Evolutionary conservation across 1,140 invertebrate species (phyloP), one percentile per base, ranked within the genome.

Genomic region (Leptopilina clavipes): DNA sequence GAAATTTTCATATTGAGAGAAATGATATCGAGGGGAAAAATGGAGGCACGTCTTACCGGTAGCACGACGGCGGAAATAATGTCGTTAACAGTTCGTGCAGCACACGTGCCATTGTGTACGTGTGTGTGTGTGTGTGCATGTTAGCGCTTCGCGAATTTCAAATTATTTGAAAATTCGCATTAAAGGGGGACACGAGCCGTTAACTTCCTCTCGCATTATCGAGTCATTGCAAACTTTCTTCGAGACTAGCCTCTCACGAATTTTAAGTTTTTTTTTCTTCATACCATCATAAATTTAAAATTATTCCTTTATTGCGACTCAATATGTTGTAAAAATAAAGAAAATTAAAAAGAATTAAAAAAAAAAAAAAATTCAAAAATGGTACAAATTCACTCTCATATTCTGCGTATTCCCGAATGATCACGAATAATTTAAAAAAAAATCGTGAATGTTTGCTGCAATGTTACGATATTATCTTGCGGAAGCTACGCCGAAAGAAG

Each of bases 91-190:
- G 43, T 72, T 48, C 71, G 78, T 79, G 75, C 76, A 52, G 70
- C 74, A 82, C 80, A 78, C 77, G 78, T 78, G 74, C 74, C 70
- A 56, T 9, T 17, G 8, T 40, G 37, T 8, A 31, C 25, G 37
- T 8, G 75, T 73, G 8, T 72, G 59, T 56, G 77, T 74, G 76
- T 73, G 80, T 75, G 78, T 12, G 59, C 59, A 65, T 65, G 12
- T 65, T 12, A 75, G 74, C 56, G 44, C 77, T 77, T 76, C 74
- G 37, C 76, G 48, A 76, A 81, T 73, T 76, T 76, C 59, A 70
- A 75, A 81, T 85, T 85, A 83, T 83, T 85, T 73, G 82, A 80
- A 85, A 81, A 85, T 79, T 78, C 77, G 71, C 72, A 81, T 76
- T 79, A 81, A 82, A 82, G 76, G 77, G 78, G 76, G 75, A 80